These are phyloP conservation scores for Poecilia wingei DNA, from an alignment of 2,797 vertebrate species.

Conservation along the genomic window DNA sequence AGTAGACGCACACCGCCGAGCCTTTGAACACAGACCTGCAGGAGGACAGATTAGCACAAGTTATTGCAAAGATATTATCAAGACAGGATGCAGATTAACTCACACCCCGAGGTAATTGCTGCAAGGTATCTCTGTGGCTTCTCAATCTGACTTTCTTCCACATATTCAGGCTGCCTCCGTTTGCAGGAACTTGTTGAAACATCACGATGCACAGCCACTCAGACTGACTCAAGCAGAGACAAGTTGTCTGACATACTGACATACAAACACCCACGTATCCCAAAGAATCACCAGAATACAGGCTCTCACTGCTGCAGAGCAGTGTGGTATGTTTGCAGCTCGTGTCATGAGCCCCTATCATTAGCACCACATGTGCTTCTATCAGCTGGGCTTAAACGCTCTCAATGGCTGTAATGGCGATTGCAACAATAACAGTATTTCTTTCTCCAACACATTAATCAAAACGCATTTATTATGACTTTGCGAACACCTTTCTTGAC, in stretches of 20 bases:
- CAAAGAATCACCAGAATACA: conserved; percentile 50
- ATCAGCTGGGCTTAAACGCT: conserved; percentile 57
- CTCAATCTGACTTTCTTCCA: conserved; percentile 59
- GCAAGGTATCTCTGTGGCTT: conserved; percentile 34
- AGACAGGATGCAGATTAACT: conserved; percentile 37
- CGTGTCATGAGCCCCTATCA: conserved; percentile 72
- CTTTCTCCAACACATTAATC: conserved; percentile 70
- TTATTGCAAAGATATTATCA: conserved; percentile 24
- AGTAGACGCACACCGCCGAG: conserved; percentile 97
- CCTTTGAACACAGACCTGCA: conserved; percentile 95
- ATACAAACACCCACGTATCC: conserved; percentile 72
- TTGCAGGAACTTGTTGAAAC: conserved; percentile 48
- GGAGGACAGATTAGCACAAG: conserved; percentile 16
- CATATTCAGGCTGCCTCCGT: conserved; percentile 43
- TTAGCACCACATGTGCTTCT: conserved; percentile 65
- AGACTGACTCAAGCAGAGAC: conserved; percentile 55
- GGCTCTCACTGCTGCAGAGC: conserved; percentile 55
- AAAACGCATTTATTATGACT: conserved; percentile 66
- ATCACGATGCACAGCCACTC: conserved; percentile 55
- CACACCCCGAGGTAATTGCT: conserved; percentile 55
- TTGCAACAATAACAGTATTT: conserved; percentile 62
- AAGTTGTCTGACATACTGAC: conserved; percentile 74
- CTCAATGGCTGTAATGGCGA: conserved; percentile 45
- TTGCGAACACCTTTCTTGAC: conserved; percentile 31
- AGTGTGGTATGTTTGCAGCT: conserved; percentile 71